Evolutionary conservation across 2,888 invertebrate species (phyloP), one percentile per base, ranked within the genome.

Genomic region (Gonocerus acuteangulatus): DNA sequence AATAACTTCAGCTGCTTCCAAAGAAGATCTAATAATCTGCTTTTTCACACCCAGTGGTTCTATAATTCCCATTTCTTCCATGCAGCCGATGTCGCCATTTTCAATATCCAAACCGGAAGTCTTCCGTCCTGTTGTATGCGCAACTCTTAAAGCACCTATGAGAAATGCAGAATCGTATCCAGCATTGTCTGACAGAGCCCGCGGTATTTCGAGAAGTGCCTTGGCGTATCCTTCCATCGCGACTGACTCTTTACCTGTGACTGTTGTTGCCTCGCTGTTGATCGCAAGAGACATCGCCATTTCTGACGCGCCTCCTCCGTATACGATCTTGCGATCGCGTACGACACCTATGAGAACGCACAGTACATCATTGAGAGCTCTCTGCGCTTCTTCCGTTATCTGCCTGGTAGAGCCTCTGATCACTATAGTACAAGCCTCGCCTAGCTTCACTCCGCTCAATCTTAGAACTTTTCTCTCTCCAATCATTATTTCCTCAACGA

Each of bases 1-100:
- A 70, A 99, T 97, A 91, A 99, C 95, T 78, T 99, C 97, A 0
- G 97, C 96, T 0, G 97, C 97, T 75, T 99, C 99, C 0, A 92
- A 77, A 0, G 96, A 99, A 4, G 95, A 94, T 64, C 94, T 72
- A 57, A 99, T 77, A 48, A 99, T 95, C 75, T 97, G 96, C 32
- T 92, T 82, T 76, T 99, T 99, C 4, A 99, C 97, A 22, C 90
- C 91, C 78, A 87, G 95, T 0, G 97, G 95, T 77, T 99, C 99
- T 0, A 95, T 94, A 69, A 99, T 87, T 45, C 96, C 96, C 64
- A 95, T 77, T 48, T 81, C 79, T 70, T 85, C 84, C 88, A 99
- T 95, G 77, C 95, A 93, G 4, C 85, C 94, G 7, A 95, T 77
- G 70, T 81, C 81, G 2, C 96, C 97, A 48, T 80, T 79, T 6